These are phyloP conservation scores for Galbula dea DNA, from an alignment of 2,113 vertebrate species.

Conservation along the genomic window DNA sequence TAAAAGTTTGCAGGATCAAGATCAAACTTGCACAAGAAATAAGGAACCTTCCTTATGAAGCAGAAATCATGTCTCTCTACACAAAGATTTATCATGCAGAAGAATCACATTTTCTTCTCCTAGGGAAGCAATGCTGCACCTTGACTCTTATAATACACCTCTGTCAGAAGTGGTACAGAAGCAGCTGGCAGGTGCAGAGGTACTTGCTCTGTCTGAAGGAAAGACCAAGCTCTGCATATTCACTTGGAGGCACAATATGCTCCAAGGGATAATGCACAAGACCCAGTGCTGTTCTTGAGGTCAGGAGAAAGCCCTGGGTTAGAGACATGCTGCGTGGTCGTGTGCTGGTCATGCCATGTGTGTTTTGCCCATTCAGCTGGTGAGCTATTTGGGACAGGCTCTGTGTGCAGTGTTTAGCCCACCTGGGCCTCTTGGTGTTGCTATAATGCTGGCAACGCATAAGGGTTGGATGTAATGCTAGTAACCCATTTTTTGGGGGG, in stretches of 20 bases:
- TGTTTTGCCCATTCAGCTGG: background rate
- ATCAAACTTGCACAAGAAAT: background rate
- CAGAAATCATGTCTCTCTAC: background rate
- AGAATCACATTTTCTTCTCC: background rate
- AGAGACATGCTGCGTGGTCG: fast-evolving
- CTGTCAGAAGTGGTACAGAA: background rate
- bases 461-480: background rate
- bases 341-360: fast-evolving
- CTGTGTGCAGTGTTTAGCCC: background rate
- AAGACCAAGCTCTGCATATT: fast-evolving
- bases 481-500: background rate
- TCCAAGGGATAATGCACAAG: background rate
- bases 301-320: background rate
- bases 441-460: background rate
- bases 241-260: background rate
- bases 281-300: background rate
- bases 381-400: background rate
- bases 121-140: background rate
- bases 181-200: background rate
- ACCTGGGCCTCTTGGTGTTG: conserved; percentile 11
- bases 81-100: background rate
- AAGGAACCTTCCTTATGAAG: background rate
- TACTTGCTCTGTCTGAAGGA: background rate
- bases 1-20: conserved; percentile 7
- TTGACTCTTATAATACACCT: background rate